Evolutionary conservation across 2,888 invertebrate species (phyloP), one percentile per base, ranked within the genome.

Genomic region (Polymixis flavicincta): DNA sequence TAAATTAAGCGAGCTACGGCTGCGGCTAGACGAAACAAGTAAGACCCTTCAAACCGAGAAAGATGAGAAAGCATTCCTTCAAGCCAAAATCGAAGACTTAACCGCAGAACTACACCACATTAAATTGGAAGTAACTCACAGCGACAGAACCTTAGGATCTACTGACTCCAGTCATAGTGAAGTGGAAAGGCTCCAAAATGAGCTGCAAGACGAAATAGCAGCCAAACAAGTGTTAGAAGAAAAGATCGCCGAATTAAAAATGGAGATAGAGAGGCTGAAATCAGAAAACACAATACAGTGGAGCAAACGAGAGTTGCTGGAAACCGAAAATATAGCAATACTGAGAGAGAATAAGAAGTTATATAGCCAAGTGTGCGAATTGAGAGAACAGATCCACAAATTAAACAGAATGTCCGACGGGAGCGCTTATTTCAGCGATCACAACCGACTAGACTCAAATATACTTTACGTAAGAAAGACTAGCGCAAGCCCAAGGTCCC

Each of bases 231-330:
- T 96, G 3, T 73, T 96, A 71, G 96, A 95, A 85, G 96, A 96
- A 76, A 95, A 93, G 80, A 93, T 95, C 37, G 95, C 96, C 0
- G 96, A 96, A 82, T 85, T 91, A 22, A 95, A 92, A 89, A 95
- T 96, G 92, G 94, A 99, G 97, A 94, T 99, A 86, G 99, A 99
- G 92, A 97, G 98, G 86, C 95, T 99, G 22, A 99, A 99, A 95
- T 98, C 98, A 0, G 99, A 99, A 95, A 99, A 99, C 94, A 99
- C 99, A 0, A 97, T 98, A 1, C 99, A 99, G 92, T 99, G 99
- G 99, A 98, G 98, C 28, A 98, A 98, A 92, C 96, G 99, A 8
- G 99, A 99, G 93, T 96, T 98, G 11, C 92, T 99, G 68, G 99
- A 99, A 94, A 98, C 99, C 0, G 99, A 99, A 89, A 99, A 99